Evolutionary conservation across 2,797 vertebrate species (phyloP).

Genomic region (Eurystomus glaucurus): DNA sequence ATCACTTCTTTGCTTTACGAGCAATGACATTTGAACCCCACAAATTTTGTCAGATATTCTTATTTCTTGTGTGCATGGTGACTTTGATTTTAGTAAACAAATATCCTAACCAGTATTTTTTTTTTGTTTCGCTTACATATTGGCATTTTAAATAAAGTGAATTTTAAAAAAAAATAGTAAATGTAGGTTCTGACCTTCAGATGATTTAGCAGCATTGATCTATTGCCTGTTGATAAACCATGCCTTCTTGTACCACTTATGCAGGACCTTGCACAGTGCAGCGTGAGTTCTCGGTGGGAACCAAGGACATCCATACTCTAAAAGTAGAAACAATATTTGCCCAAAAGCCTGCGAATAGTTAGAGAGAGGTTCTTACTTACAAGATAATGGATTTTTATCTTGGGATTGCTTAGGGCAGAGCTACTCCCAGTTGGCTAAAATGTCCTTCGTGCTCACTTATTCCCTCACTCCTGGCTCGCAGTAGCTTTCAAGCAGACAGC

Average conservation of each 20-base stretch:
- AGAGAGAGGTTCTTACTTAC: not conserved
- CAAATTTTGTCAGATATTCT: not conserved
- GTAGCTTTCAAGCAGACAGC: not conserved
- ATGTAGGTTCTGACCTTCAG: not conserved
- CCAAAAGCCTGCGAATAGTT: not conserved
- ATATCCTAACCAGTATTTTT: not conserved
- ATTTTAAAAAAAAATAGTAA: not conserved
- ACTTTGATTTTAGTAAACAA: not conserved
- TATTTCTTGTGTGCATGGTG: not conserved
- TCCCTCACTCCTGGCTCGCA: rapidly evolving
- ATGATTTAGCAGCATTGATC: not conserved
- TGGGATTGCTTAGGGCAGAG: not conserved
- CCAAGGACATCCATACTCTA: not conserved
- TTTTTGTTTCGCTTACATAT: not conserved
- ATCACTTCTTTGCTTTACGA: not conserved
- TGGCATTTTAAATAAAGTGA: not conserved
- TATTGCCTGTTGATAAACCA: not conserved
- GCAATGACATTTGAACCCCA: not conserved
- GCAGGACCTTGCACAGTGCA: not conserved
- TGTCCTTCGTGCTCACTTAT: not conserved
- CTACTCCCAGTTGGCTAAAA: not conserved
- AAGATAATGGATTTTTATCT: slow-evolving; percentile 1
- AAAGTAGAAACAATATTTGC: not conserved
- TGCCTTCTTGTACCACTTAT: not conserved
- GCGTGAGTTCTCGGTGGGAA: rapidly evolving